Evolutionary conservation across 2,113 vertebrate genomes (phyloP), one percentile per base, ranked within the genome.

Genomic region (Myotis davidii): DNA sequence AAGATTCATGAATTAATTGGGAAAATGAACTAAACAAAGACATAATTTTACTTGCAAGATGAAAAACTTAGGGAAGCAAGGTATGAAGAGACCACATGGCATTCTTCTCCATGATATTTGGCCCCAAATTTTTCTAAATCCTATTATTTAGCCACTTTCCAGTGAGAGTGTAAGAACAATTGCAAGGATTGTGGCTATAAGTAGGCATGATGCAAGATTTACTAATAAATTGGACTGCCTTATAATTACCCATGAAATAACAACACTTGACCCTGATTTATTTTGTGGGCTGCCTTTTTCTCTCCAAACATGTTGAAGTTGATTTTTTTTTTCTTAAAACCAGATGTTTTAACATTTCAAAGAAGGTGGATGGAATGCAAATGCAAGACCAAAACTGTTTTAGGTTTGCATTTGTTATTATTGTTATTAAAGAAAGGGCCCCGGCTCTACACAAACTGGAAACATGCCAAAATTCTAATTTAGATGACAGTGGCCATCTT

Each of bases 341-440:
- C 97, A 98, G 97, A 97, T 98, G 97, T 98, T 97, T 96, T 93
- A 96, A 91, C 90, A 97, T 97, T 98, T 98, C 96, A 97, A 96
- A 98, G 95, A 97, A 97, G 96, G 97, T 94, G 91, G 91, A 96
- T 96, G 97, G 97, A 97, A 98, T 97, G 97, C 96, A 97, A 97
- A 97, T 86, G 95, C 76, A 96, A 96, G 94, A 97, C 95, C 88
- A 95, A 96, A 92, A 98, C 92, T 95, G 95, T 89, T 97, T 97
- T 96, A 88, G 94, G 92, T 96, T 97, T 97, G 94, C 96, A 96
- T 97, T 98, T 96, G 77, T 96, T 97, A 85, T 95, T 97, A 76
- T 79, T 97, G 74, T 96, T 96, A 88, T 96, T 94, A 95, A 86
- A 96, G 88, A 97, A 97, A 94, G 82, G 92, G 45, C 84, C 61